Evolutionary conservation across 2,113 vertebrate species (phyloP).

Genomic region (Phyllostomus discolor): DNA sequence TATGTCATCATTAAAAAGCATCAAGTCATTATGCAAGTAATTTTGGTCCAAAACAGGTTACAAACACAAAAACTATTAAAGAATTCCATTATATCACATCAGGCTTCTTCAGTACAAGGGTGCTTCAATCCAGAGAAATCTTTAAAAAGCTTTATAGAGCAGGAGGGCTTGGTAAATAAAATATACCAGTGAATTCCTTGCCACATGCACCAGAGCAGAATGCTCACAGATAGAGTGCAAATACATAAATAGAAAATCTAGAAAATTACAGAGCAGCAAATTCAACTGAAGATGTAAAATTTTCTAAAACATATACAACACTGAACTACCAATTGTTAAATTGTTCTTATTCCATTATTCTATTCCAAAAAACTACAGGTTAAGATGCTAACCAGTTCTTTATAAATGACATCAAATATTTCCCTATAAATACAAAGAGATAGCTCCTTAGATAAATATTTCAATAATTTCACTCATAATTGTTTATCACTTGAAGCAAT

Average conservation of each 20-base stretch:
- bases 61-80: constrained; percentile 50
- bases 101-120: constrained; percentile 15
- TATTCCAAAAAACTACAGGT: constrained; percentile 49
- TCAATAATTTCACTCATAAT: constrained; percentile 55
- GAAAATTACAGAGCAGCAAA: constrained; percentile 52
- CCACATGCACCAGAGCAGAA: not conserved
- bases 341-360: constrained; percentile 4
- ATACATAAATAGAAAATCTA: constrained; percentile 54
- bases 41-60: constrained; percentile 39
- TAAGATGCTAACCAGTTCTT: constrained; percentile 31
- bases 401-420: constrained; percentile 42
- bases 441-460: constrained; percentile 24
- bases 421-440: constrained; percentile 38
- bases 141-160: constrained; percentile 40
- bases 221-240: constrained; percentile 23
- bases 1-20: constrained; percentile 17
- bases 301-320: constrained; percentile 37
- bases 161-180: constrained; percentile 42
- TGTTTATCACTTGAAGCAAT: constrained; percentile 18
- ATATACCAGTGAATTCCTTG: constrained; percentile 39
- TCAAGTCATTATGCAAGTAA: constrained; percentile 34
- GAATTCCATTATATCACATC: constrained; percentile 33
- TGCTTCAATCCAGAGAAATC: constrained; percentile 37
- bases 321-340: constrained; percentile 48
- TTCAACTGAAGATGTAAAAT: constrained; percentile 49